Evolutionary conservation across 2,888 invertebrate genomes (phyloP).

Genomic region (Lasioglossum calceatum): DNA sequence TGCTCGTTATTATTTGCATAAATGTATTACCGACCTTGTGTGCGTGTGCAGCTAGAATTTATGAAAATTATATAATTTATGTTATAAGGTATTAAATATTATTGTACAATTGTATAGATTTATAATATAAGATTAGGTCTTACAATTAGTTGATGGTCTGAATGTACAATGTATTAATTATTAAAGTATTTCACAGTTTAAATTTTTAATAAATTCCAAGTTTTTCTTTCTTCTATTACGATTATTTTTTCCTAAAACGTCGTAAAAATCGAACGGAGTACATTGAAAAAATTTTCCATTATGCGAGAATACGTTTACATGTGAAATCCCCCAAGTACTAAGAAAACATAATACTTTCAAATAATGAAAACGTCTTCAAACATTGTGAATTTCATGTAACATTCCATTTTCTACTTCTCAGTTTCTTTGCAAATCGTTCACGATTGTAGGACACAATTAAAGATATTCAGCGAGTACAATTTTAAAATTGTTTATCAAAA

Average conservation of each 20-base stretch:
- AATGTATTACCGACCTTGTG: neutral
- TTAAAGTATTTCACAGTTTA: slow-evolving; percentile 62
- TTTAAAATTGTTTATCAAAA: neutral
- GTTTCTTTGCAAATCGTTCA: neutral
- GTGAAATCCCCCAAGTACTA: neutral
- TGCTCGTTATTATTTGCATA: neutral
- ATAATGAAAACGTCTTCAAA: slow-evolving; percentile 28
- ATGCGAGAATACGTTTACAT: slow-evolving; percentile 13
- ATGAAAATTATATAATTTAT: slow-evolving; percentile 76
- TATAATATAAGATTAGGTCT: slow-evolving; percentile 80
- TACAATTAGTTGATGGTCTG: slow-evolving; percentile 82
- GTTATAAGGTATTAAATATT: slow-evolving; percentile 69
- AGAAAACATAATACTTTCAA: slow-evolving; percentile 9
- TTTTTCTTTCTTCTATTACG: slow-evolving; percentile 46
- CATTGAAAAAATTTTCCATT: slow-evolving; percentile 6
- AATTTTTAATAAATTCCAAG: slow-evolving; percentile 66
- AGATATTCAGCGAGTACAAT: neutral
- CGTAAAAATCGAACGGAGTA: neutral
- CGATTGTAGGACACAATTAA: neutral
- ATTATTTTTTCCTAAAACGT: slow-evolving; percentile 28
- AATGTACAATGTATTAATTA: slow-evolving; percentile 68
- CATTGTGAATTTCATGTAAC: neutral
- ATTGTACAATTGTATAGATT: slow-evolving; percentile 83
- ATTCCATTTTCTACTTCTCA: neutral
- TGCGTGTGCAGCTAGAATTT: slow-evolving; percentile 34